These are phyloP conservation scores for Anastatus disparis DNA, from an alignment of 1,140 invertebrate genomes.

Conservation along the genomic window DNA sequence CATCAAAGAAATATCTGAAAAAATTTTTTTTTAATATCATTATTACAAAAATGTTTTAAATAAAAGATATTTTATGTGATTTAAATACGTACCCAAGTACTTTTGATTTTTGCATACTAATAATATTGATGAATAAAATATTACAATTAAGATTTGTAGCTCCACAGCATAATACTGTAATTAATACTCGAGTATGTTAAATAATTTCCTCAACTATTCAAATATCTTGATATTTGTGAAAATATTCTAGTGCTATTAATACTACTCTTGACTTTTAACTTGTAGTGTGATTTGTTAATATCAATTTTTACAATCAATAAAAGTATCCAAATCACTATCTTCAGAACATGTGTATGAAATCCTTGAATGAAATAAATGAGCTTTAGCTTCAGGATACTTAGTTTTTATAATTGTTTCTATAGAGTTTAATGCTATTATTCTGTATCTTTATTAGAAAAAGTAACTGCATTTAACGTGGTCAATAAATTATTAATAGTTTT, in stretches of 20 bases:
- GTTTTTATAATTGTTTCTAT: conserved; percentile 38
- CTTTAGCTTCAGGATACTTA: conserved; percentile 43
- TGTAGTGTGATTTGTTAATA: background rate
- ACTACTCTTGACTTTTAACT: conserved; percentile 5
- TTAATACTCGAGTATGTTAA: conserved; percentile 61
- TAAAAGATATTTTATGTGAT: background rate
- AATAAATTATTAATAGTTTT: conserved; percentile 23
- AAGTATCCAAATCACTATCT: conserved; percentile 66
- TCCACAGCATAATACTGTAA: conserved; percentile 66
- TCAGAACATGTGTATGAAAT: conserved; percentile 57
- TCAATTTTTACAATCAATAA: conserved; percentile 60
- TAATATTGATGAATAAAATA: conserved; percentile 66
- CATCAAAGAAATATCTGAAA: conserved; percentile 56
- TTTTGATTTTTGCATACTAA: conserved; percentile 68
- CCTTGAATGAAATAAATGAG: conserved; percentile 63
- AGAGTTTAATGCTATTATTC: conserved; percentile 1
- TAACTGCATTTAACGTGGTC: conserved; percentile 5
- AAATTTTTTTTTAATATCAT: conserved; percentile 6
- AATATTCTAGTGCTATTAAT: conserved; percentile 11
- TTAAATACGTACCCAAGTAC: conserved; percentile 55
- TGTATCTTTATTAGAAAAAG: background rate
- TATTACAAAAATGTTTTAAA: background rate
- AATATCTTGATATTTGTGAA: conserved; percentile 28
- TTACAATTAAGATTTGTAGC: conserved; percentile 65
- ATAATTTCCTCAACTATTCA: conserved; percentile 40